phyloP scores from a whole-genome alignment of 1,140 invertebrate genomes.

The Lethocerus indicus region DNA sequence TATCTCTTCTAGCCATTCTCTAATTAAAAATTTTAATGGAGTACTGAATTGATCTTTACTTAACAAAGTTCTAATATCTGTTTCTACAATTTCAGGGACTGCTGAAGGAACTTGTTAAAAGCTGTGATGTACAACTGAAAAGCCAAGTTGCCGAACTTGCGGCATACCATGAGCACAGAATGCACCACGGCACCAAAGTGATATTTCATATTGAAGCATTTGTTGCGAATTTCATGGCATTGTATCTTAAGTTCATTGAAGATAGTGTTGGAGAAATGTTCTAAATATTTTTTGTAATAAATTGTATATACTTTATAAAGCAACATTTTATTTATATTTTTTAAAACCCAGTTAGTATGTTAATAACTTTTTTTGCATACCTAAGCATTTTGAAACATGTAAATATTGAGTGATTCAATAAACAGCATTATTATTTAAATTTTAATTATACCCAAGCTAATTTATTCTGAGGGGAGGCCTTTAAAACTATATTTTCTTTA shows the following conservation, averaged over 20 bases:
- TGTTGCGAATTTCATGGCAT: constrained; percentile 87
- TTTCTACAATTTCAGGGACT: constrained; percentile 36
- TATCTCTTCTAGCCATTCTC: background rate
- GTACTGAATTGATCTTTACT: background rate
- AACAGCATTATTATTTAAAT: too few species aligned
- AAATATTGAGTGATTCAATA: too few species aligned
- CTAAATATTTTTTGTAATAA: constrained; percentile 18
- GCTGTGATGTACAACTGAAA: constrained; percentile 82
- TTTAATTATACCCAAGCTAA: too few species aligned
- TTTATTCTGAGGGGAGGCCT: too few species aligned
- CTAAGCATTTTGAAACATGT: too few species aligned
- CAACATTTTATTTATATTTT: too few species aligned
- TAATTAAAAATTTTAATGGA: background rate
- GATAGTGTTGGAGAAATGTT: constrained; percentile 33
- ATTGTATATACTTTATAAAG: too few species aligned
- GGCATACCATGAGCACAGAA: constrained; percentile 76
- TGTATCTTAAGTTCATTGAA: constrained; percentile 76
- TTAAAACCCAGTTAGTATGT: too few species aligned
- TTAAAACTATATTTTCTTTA: too few species aligned
- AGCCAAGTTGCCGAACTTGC: constrained; percentile 67
- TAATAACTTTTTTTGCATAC: too few species aligned
- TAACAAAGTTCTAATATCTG: background rate
- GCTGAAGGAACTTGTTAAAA: constrained; percentile 65
- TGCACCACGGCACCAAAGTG: constrained; percentile 79
- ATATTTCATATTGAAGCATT: constrained; percentile 97